Percentiles rank a stretch among this genome's conserved stretches.
Evolutionary conservation across 2,888 invertebrate species (phyloP).

Genomic region (Rhingia campestris): DNA sequence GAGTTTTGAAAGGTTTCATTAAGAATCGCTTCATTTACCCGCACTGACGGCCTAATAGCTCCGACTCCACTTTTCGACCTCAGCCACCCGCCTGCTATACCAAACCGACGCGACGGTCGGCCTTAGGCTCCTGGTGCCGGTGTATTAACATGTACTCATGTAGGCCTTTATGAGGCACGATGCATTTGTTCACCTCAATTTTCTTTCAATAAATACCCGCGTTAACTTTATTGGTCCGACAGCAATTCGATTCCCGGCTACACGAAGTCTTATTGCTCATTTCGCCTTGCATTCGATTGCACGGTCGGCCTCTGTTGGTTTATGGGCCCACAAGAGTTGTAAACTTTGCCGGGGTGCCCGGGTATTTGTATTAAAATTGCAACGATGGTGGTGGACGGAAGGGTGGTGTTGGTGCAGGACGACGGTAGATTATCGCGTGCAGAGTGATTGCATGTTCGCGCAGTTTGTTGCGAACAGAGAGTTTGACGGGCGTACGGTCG

Average conservation of each 20-base stretch:
- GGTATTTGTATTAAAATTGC: conserved; percentile 63
- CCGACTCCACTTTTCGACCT: not conserved
- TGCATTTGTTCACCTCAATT: conserved; percentile 67
- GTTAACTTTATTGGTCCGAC: conserved; percentile 67
- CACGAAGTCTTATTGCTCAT: conserved; percentile 67
- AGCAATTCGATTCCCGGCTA: conserved; percentile 56
- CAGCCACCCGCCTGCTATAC: not conserved
- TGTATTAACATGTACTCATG: conserved; percentile 54
- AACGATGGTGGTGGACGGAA: not conserved
- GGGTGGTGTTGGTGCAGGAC: not conserved
- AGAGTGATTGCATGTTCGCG: conserved; percentile 67
- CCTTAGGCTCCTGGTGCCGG: not conserved
- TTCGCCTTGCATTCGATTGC: conserved; percentile 8
- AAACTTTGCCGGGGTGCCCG: conserved; percentile 54
- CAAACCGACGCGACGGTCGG: not conserved
- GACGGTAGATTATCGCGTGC: conserved; percentile 71
- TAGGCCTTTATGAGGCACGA: conserved; percentile 62
- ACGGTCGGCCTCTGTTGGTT: conserved; percentile 55
- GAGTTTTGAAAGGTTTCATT: conserved; percentile 39
- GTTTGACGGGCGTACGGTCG: conserved; percentile 18
- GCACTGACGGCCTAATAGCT: conserved; percentile 29
- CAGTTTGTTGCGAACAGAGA: conserved; percentile 50
- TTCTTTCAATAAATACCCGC: conserved; percentile 69
- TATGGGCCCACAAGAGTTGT: conserved; percentile 68
- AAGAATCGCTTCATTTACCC: conserved; percentile 49